Percentiles rank a stretch among this genome's conserved stretches.
These are phyloP conservation scores for Saguinus midas DNA, from an alignment of 2,113 vertebrate genomes.

Conservation along the genomic window DNA sequence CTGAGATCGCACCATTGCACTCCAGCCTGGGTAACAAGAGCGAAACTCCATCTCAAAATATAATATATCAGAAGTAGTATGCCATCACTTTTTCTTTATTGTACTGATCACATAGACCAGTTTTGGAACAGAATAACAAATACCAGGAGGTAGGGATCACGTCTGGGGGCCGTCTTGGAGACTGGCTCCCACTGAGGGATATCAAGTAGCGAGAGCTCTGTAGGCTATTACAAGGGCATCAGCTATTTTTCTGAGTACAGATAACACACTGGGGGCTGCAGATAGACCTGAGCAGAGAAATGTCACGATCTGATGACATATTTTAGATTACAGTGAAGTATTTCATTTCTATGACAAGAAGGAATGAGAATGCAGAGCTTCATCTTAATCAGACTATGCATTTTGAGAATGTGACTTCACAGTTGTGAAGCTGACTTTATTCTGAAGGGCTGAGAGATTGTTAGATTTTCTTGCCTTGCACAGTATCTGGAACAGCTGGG, in stretches of 20 bases:
- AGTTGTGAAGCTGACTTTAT: background rate
- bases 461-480: background rate
- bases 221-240: background rate
- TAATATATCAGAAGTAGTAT: background rate
- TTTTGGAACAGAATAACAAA: background rate
- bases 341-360: background rate
- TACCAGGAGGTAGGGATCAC: background rate
- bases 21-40: too few relatives aligned
- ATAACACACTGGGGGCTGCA: background rate
- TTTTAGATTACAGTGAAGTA: background rate
- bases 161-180: background rate
- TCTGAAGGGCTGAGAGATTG: background rate
- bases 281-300: background rate
- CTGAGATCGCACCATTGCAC: too few relatives aligned
- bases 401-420: background rate
- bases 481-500: background rate
- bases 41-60: too few relatives aligned
- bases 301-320: background rate
- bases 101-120: background rate
- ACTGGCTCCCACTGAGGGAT: background rate
- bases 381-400: too few relatives aligned
- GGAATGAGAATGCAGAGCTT: background rate
- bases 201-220: background rate
- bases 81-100: background rate
- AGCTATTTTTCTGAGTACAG: background rate